Evolutionary conservation across 2,888 invertebrate species (phyloP), one percentile per base, ranked within the genome.

Genomic region (Cantharis lateralis): DNA sequence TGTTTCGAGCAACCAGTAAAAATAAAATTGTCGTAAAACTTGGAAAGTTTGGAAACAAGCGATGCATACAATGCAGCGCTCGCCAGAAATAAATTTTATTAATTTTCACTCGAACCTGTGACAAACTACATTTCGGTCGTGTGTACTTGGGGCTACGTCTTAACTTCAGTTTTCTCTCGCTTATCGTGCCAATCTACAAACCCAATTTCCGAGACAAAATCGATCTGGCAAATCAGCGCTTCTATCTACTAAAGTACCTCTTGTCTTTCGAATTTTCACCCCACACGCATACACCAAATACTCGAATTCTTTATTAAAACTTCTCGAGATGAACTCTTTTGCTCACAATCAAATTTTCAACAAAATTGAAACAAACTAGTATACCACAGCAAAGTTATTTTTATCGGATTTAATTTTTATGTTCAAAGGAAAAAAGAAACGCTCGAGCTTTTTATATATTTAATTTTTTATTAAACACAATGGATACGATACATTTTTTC

Each of bases 131-230:
- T 78, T 81, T 81, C 32, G 80, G 71, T 77, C 80, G 79, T 81
- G 80, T 78, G 79, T 81, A 80, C 77, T 70, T 75, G 76, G 28
- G 76, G 76, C 76, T 80, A 79, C 78, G 78, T 79, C 80, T 81
- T 78, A 80, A 81, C 80, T 80, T 76, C 72, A 81, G 74, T 74
- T 76, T 28, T 64, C 64, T 64, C 74, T 76, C 77, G 75, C 80
- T 80, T 84, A 84, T 85, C 85, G 80, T 80, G 78, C 79, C 83
- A 83, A 87, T 87, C 87, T 86, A 86, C 86, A 86, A 86, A 87
- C 86, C 86, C 87, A 87, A 87, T 87, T 87, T 87, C 87, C 87
- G 84, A 83, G 83, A 80, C 83, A 84, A 83, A 85, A 86, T 86
- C 86, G 86, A 85, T 86, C 85, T 84, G 82, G 84, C 85, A 85